These are phyloP conservation scores for Apotomis capreana DNA, from an alignment of 2,888 invertebrate species.

Conservation along the genomic window DNA sequence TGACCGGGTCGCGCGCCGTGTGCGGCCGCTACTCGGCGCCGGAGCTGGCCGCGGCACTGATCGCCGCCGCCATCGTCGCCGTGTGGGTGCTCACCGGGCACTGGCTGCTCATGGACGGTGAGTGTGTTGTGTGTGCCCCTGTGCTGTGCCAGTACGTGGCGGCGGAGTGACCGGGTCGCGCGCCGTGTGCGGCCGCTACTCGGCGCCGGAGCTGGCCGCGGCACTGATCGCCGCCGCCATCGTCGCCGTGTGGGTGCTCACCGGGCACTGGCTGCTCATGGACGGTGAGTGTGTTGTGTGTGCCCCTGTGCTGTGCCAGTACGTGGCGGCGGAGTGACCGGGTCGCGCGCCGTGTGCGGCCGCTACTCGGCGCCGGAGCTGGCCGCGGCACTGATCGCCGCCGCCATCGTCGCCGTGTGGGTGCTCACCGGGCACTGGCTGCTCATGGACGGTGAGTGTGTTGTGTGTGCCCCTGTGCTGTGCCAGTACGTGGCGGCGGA, in stretches of 20 bases:
- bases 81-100: slow-evolving; percentile 99
- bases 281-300: no score
- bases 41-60: slow-evolving; percentile 95
- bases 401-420: slow-evolving; percentile 95
- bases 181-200: slow-evolving; percentile 85
- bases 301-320: no score
- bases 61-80: slow-evolving; percentile 93
- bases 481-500: slow-evolving; percentile 81
- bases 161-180: no score
- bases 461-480: no score
- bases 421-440: slow-evolving; percentile 99
- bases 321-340: slow-evolving; percentile 84
- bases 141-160: no score
- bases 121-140: slow-evolving; percentile 80
- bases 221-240: slow-evolving; percentile 96
- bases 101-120: slow-evolving; percentile 63
- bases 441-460: slow-evolving; percentile 93
- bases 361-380: slow-evolving; percentile 97
- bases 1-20: no score
- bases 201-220: slow-evolving; percentile 96
- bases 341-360: slow-evolving; percentile 93
- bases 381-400: slow-evolving; percentile 94
- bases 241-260: slow-evolving; percentile 95
- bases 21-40: slow-evolving; percentile 92
- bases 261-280: slow-evolving; percentile 88